A percentile compares a stretch with the other conserved stretches of the same genome.
Evolutionary conservation across 2,888 invertebrate species (phyloP).

Genomic region (Acanthococcus lagerstroemiae): DNA sequence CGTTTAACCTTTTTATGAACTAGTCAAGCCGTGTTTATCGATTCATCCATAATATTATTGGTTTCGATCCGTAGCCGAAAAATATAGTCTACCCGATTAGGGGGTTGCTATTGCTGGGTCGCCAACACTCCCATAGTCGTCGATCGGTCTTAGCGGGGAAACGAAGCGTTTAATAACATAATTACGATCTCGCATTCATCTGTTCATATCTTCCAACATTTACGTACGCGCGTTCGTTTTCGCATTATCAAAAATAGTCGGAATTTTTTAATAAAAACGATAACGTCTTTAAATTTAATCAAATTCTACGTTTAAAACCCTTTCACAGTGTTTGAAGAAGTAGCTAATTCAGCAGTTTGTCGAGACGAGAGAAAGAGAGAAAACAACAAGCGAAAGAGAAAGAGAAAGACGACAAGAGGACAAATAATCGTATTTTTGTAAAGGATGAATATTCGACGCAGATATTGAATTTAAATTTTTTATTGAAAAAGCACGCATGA

Average conservation of each 20-base stretch:
- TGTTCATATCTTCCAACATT: background rate
- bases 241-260: background rate
- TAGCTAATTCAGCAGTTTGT: background rate
- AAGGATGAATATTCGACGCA: constrained; percentile 4
- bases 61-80: background rate
- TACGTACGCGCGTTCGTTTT: background rate
- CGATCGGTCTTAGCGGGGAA: background rate
- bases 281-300: background rate
- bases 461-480: constrained; percentile 21
- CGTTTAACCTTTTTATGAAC: constrained; percentile 18
- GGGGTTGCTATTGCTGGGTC: background rate
- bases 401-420: background rate
- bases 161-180: constrained; percentile 4
- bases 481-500: constrained; percentile 19
- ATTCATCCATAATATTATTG: constrained; percentile 12
- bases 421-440: constrained; percentile 5
- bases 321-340: background rate
- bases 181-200: background rate
- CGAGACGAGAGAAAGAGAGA: background rate
- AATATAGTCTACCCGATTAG: constrained; percentile 9
- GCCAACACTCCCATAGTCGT: background rate
- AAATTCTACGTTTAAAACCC: background rate
- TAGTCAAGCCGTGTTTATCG: constrained; percentile 8
- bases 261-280: background rate
- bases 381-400: background rate